phyloP scores from a whole-genome alignment of 2,113 vertebrate species.

The Pyxicephalus adspersus region DNA sequence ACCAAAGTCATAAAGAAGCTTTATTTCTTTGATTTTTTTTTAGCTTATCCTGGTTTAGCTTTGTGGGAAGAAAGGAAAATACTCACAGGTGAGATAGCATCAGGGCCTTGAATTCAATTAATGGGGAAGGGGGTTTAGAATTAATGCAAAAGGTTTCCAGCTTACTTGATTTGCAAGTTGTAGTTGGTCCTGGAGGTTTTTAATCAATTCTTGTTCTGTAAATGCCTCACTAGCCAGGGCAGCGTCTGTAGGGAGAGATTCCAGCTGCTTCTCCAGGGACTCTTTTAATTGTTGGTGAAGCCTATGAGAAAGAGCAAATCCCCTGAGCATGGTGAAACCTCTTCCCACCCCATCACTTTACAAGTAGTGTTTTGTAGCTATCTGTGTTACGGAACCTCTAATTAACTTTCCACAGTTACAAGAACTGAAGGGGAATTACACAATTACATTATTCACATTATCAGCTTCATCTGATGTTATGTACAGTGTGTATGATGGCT shows the following conservation, averaged over 20 bases:
- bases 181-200: constrained; percentile 85
- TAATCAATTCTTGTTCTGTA: constrained; percentile 73
- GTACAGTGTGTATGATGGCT: constrained; percentile 37
- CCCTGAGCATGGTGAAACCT: constrained; percentile 7
- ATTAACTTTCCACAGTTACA: constrained; percentile 35
- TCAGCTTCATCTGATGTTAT: constrained; percentile 32
- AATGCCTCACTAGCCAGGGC: constrained; percentile 63
- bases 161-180: constrained; percentile 80
- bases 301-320: constrained; percentile 65
- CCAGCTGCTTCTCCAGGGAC: constrained; percentile 81
- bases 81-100: constrained; percentile 19
- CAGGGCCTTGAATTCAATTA: neutral
- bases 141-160: neutral
- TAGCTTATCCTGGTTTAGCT: neutral
- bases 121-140: neutral
- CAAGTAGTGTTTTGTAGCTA: constrained; percentile 21
- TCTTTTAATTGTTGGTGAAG: constrained; percentile 84
- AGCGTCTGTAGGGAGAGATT: constrained; percentile 69
- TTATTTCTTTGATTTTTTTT: constrained; percentile 3
- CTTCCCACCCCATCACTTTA: constrained; percentile 11
- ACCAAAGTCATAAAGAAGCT: constrained; percentile 44
- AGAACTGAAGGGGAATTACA: constrained; percentile 19
- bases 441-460: constrained; percentile 32
- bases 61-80: neutral
- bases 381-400: constrained; percentile 13